These are phyloP conservation scores for Syrrhaptes paradoxus DNA, from an alignment of 2,113 vertebrate genomes.

Conservation along the genomic window DNA sequence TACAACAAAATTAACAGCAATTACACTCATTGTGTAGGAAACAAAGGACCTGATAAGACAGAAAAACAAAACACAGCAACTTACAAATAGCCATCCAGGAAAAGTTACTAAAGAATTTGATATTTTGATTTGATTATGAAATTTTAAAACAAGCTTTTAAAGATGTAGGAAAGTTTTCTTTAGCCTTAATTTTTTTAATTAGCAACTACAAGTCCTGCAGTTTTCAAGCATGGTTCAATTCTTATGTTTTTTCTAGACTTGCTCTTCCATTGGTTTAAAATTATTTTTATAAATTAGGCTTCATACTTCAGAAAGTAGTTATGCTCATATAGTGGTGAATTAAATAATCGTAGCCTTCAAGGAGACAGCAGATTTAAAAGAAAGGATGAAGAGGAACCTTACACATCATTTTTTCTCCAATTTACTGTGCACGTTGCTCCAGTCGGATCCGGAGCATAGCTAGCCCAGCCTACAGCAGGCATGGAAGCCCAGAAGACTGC, in stretches of 20 bases:
- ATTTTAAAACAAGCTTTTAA: not conserved
- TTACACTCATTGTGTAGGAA: constrained; percentile 95
- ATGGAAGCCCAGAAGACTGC: constrained; percentile 94
- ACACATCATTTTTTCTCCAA: constrained; percentile 92
- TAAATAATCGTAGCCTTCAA: not conserved
- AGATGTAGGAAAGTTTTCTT: not conserved
- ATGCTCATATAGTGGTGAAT: not conserved
- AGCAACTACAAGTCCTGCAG: not conserved
- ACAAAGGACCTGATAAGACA: constrained; percentile 88
- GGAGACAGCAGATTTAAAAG: not conserved
- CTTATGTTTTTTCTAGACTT: not conserved
- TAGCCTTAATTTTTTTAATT: not conserved
- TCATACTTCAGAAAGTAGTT: not conserved
- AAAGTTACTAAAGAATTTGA: not conserved
- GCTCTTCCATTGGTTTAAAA: not conserved
- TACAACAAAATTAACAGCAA: constrained; percentile 89
- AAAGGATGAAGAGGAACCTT: constrained; percentile 45
- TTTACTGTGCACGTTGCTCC: constrained; percentile 97
- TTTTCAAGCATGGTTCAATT: not conserved
- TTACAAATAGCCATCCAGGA: constrained; percentile 41
- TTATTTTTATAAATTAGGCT: not conserved
- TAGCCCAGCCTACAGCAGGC: constrained; percentile 91
- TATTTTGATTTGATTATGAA: not conserved
- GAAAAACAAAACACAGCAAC: constrained; percentile 59
- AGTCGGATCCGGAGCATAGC: constrained; percentile 93